Conservation (phyloP, 2,888 invertebrate genomes). For the Pristionchus mayeri region DNA sequence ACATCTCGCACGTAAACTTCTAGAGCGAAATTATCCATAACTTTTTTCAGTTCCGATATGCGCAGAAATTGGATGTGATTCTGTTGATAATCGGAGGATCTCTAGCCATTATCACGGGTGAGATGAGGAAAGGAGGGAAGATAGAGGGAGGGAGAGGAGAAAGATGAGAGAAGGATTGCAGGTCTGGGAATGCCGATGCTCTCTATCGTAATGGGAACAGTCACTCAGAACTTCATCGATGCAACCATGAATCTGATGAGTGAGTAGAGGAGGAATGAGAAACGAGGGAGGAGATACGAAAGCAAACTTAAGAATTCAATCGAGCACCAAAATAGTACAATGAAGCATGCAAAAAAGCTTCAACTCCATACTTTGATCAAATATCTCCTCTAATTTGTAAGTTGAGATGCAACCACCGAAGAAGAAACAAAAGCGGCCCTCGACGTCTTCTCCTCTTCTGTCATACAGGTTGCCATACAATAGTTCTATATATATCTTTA, state of each 20-base stretch:
- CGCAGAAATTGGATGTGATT: not conserved
- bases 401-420: slow-evolving; percentile 33
- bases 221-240: slow-evolving; percentile 64
- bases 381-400: not conserved
- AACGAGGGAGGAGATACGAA: not conserved
- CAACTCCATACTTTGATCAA: too few relatives aligned
- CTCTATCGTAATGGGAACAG: slow-evolving; percentile 56
- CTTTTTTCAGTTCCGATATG: slow-evolving; percentile 48
- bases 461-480: slow-evolving; percentile 51
- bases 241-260: slow-evolving; percentile 50
- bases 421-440: slow-evolving; percentile 44
- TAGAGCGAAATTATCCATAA: not conserved
- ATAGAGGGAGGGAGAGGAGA: not conserved
- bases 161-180: not conserved
- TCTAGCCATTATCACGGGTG: slow-evolving; percentile 41
- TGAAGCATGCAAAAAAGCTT: not conserved
- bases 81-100: slow-evolving; percentile 31
- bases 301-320: not conserved
- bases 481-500: not conserved
- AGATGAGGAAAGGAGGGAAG: not conserved
- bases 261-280: slow-evolving; percentile 5
- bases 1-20: not conserved
- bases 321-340: not conserved
- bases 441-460: slow-evolving; percentile 57
- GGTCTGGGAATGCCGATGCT: slow-evolving; percentile 42